Evolutionary conservation across 2,113 vertebrate species (phyloP), one percentile per base, ranked within the genome.

Genomic region (Tetrao urogallus): DNA sequence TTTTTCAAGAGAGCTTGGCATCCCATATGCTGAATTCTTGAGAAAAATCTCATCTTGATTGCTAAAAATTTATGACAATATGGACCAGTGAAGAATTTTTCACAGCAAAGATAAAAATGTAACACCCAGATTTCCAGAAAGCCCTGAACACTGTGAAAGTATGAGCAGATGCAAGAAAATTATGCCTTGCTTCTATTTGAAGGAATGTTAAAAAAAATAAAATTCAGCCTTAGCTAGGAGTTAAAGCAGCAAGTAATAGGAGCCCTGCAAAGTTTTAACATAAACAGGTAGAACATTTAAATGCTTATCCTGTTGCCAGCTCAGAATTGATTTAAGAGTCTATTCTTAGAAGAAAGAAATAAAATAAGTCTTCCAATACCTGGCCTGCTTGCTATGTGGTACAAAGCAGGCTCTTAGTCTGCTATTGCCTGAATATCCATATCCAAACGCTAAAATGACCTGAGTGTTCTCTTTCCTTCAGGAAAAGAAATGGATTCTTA

Each of bases 61-160:
- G 85, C 89, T 94, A 86, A 86, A 89, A 89, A 95, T 91, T 94
- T 91, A 91, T 94, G 93, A 84, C 91, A 96, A 91, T 94, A 93
- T 93, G 94, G 90, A 81, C 64, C 47, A 86, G 61, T 64, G 69
- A 87, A 74, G 52, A 93, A 30, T 71, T 89, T 95, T 91, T 91
- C 40, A 10, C 73, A 90, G 69, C n/a, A 54, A 64, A 93, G 95
- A 77, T 89, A 90, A 60, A 95, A 87, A 91, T 90, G 34, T 82
- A 95, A 90, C 79, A 96, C 27, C 34, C 88, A 85, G 74, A 89
- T 85, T 82, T 94, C 71, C 89, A 74, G 45, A 93, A 87, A 95
- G 67, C 67, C 69, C 74, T 64, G 80, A 93, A 72, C 42, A 45
- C 45, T 82, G 89, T 2, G 7, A 61, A 87, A 96, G 92, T 43